Base-by-base conservation (phyloP, 2,113 vertebrate genomes). In the Rallus limicola region DNA sequence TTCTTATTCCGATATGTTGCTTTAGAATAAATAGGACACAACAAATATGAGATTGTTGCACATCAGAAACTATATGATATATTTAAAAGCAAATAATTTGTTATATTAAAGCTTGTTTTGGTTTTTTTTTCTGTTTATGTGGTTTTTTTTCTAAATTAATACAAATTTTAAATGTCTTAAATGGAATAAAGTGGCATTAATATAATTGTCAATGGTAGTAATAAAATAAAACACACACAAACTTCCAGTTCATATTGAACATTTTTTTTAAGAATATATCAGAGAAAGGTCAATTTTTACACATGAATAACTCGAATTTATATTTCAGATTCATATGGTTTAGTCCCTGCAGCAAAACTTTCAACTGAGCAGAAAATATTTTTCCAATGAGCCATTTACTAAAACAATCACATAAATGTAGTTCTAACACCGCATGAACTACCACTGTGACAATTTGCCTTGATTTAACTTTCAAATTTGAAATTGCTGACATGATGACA, bases 311-410 rank as follows among this genome's bases (percentile, higher is more conserved):
- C 48, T 74, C 36, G 40, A 81, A 84, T 92, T 72, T 96, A 46
- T 90, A 78, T 95, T 97, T 97, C 76, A 83, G 29, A 93, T 92
- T 95, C 96, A 91, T 56, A 95, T n/a, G 91, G 80, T 85, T 92
- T 81, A 81, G 67, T 88, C 96, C 97, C 95, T 94, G 83, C 92
- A 97, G 95, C 95, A 90, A 97, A 97, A 95, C 55, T 82, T 94
- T 96, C 95, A 95, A 91, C 95, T 87, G 95, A 97, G 97, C 97
- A 97, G 96, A 98, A 98, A 97, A 95, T 93, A 94, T 93, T 95
- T 97, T 97, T 92, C 94, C 97, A 95, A 96, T 75, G 97, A 98
- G 92, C 94, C 94, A 86, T 97, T 98, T 97, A 93, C 90, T 92
- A 93, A 97, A 98, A 96, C 94, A 96, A 92, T 94, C 94, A 92